phyloP scores from a whole-genome alignment of 2,888 invertebrate genomes.

The Drosophila anomalata region DNA sequence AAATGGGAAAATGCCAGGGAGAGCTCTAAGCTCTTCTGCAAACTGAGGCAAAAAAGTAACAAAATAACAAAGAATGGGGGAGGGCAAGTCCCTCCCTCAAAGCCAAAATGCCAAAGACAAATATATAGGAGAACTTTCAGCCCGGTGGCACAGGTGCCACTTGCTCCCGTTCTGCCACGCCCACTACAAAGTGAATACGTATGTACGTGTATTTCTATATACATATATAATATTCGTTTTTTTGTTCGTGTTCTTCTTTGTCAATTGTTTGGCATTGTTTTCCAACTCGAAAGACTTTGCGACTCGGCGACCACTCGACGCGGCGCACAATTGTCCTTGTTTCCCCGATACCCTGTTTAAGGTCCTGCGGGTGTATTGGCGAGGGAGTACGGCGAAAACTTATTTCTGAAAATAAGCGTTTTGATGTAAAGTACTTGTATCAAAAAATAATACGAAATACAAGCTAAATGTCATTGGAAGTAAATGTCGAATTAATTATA shows the following conservation, averaged over 20 bases:
- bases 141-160: constrained; percentile 39
- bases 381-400: background rate
- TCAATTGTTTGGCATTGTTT: constrained; percentile 69
- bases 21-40: constrained; percentile 33
- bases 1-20: background rate
- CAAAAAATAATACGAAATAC: no score
- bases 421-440: no score
- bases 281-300: constrained; percentile 38
- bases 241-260: constrained; percentile 30
- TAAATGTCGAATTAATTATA: no score
- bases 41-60: constrained; percentile 12
- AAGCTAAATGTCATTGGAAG: no score
- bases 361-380: background rate
- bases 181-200: constrained; percentile 2
- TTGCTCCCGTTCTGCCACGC: constrained; percentile 36
- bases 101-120: constrained; percentile 63
- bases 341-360: constrained; percentile 27
- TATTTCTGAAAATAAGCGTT: no score
- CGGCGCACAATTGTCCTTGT: constrained; percentile 71
- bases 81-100: constrained; percentile 37
- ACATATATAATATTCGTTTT: background rate
- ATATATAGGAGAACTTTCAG: constrained; percentile 46
- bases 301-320: constrained; percentile 64
- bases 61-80: constrained; percentile 8
- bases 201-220: background rate